Base-by-base conservation (phyloP, 2,113 vertebrate genomes). In the Micromys minutus region DNA sequence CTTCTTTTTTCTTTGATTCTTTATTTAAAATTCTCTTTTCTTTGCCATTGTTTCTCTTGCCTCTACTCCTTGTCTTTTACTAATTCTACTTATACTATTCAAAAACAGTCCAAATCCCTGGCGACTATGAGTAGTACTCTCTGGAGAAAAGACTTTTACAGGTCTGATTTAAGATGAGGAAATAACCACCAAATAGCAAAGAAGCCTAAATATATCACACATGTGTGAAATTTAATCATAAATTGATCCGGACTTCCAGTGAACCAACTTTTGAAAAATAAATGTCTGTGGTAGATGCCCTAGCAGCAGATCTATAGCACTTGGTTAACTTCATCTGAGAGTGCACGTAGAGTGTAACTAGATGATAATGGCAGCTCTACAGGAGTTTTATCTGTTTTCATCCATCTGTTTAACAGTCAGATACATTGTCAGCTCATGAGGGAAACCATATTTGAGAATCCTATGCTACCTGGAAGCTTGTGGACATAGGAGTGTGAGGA, bases 261-360 rank as follows among this genome's bases (percentile, higher is more conserved):
- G 45, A 26, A 59, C 57, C 67, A 5, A 65, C 42, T 45, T 16
- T 9, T 22, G 17, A 83, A 29, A 84, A 75, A 13, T 29, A 13
- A 4, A 5, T 59, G 45, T 24, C 29, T 21, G 1, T 13, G 0
- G 0, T 19, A 0, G 45, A 17, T 55, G 3, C 6, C 21, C 11
- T 0, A n/a, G 24, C 4, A 29, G 21, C 10, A 36, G 34, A 31
- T 1, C 6, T 12, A 47, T 16, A 15, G 24, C 19, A 34, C 1
- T 10, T 61, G 50, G 16, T 17, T 24, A 36, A 19, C 36, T 16
- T 5, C 8, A 6, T 93, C 39, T 39, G 1, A 12, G 31, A 36
- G 5, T n/a, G 7, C 34, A 11, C 12, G 2, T 0, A 3, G 5
- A 24, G 9, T 2, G 6, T 1, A 7, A 19, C 7, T 81, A 81